phyloP scores from a whole-genome alignment of 2,888 invertebrate genomes.

The Oithona nana region DNA sequence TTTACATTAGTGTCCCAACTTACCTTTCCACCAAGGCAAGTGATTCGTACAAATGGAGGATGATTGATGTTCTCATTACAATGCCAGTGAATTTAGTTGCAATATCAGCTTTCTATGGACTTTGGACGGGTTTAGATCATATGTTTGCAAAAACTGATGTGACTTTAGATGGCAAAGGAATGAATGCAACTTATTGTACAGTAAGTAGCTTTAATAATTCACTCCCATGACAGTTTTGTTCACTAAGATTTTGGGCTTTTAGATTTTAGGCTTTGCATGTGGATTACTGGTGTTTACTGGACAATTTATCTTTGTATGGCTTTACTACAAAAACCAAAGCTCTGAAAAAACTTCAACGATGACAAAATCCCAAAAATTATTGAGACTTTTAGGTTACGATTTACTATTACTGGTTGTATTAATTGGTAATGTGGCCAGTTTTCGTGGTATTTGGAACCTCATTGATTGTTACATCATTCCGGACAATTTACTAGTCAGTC shows the following conservation, averaged over 20 bases:
- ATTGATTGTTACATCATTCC: background rate
- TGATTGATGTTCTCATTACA: background rate
- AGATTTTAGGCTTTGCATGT: background rate
- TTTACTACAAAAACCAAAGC: background rate
- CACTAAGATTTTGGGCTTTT: no score
- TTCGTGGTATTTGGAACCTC: background rate
- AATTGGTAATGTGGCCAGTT: background rate
- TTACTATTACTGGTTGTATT: background rate
- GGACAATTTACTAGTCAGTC: background rate
- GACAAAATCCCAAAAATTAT: background rate
- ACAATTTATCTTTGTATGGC: background rate
- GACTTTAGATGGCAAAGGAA: background rate
- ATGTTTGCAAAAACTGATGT: background rate
- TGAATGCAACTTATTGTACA: background rate
- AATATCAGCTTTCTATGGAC: background rate
- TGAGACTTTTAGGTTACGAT: background rate
- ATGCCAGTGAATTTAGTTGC: background rate
- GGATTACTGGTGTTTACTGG: background rate
- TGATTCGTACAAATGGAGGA: background rate
- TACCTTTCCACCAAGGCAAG: background rate
- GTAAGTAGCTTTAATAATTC: no score
- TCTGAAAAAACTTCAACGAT: background rate
- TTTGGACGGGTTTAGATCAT: background rate
- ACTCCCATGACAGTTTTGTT: no score
- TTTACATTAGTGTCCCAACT: background rate